phyloP scores from a whole-genome alignment of 2,113 vertebrate species.

The Chaetorhynchus papuensis region DNA sequence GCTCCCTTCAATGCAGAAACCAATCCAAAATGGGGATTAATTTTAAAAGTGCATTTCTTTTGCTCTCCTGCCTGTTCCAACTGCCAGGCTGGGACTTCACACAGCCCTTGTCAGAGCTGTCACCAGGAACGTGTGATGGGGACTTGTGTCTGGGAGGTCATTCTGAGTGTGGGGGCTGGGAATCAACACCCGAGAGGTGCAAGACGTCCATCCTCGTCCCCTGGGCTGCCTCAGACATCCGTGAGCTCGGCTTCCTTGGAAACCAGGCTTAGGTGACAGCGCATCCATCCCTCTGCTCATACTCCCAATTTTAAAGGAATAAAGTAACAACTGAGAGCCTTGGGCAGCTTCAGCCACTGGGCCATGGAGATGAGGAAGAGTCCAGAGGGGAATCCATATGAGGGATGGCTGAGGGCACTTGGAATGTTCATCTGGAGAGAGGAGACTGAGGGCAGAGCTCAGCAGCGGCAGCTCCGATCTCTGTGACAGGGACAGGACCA shows the following conservation, averaged over 20 bases:
- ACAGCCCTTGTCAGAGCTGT: background rate
- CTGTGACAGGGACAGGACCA: background rate
- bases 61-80: background rate
- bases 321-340: background rate
- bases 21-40: background rate
- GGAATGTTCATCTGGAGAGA: background rate
- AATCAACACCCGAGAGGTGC: background rate
- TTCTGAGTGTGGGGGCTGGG: background rate
- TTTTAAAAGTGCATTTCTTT: background rate
- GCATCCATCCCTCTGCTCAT: background rate
- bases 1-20: background rate
- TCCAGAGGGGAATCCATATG: accelerated
- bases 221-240: background rate
- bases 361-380: background rate
- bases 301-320: background rate
- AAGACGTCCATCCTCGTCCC: background rate
- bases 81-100: background rate
- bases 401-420: background rate
- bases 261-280: background rate
- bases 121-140: background rate
- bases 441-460: background rate
- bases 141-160: background rate
- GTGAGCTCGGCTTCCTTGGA: background rate
- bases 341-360: background rate
- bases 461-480: accelerated